Evolutionary conservation across 2,797 vertebrate species (phyloP).

Genomic region (Darevskia mixta): DNA sequence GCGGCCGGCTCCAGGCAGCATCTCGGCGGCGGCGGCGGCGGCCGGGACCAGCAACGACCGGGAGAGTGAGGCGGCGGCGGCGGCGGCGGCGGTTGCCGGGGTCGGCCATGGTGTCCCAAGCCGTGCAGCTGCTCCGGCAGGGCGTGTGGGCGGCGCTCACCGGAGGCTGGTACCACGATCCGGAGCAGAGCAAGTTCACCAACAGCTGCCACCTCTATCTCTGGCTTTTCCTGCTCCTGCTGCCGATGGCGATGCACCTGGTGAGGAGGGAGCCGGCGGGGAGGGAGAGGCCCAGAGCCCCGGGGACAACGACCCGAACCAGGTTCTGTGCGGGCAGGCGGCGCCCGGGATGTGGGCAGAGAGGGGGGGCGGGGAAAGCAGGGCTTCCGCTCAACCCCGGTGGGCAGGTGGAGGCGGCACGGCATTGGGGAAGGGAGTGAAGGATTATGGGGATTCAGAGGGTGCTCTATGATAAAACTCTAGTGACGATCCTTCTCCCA

Average conservation of each 20-base stretch:
- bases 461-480: background rate
- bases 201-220: slow-evolving; percentile 97
- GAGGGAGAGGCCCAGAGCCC: background rate
- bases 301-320: background rate
- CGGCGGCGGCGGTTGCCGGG: background rate
- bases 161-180: slow-evolving; percentile 97
- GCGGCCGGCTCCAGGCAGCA: background rate
- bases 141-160: slow-evolving; percentile 97
- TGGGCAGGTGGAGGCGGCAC: background rate
- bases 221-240: slow-evolving; percentile 93
- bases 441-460: too few relatives aligned
- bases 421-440: too few relatives aligned
- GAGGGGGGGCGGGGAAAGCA: accelerated
- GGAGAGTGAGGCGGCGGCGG: slow-evolving; percentile 45
- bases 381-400: too few relatives aligned
- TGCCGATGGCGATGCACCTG: slow-evolving; percentile 94
- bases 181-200: slow-evolving; percentile 95
- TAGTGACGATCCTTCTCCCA: too few relatives aligned
- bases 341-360: too few relatives aligned
- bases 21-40: slow-evolving; percentile 39
- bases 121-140: slow-evolving; percentile 92
- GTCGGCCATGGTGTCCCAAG: slow-evolving; percentile 89
- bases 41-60: slow-evolving; percentile 8
- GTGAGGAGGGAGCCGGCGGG: slow-evolving; percentile 80
- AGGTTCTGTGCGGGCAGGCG: background rate